A percentile compares a stretch with the other conserved stretches of the same genome.
These are phyloP conservation scores for Paelopatides confundens DNA, from an alignment of 53 echinoderm and acorn worm genomes.

Conservation along the genomic window DNA sequence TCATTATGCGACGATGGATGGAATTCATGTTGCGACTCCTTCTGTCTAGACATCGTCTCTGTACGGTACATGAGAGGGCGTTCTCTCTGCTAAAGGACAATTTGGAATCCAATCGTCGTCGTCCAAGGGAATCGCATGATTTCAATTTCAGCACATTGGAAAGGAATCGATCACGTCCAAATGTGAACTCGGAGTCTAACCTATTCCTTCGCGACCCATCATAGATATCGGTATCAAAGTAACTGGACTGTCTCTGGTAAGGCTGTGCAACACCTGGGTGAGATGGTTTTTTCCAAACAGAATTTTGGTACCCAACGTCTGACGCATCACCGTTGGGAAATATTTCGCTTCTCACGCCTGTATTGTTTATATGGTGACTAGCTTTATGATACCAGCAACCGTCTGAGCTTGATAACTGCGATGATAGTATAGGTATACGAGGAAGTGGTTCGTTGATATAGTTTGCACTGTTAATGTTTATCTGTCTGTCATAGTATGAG, in stretches of 20 bases:
- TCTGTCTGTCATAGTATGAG: not conserved
- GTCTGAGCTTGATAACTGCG: not conserved
- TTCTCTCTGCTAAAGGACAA: not conserved
- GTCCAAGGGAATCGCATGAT: not conserved
- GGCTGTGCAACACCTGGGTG: not conserved
- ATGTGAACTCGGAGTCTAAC: not conserved
- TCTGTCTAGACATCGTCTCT: not conserved
- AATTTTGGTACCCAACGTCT: not conserved
- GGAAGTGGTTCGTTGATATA: not conserved
- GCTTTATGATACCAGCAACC: not conserved
- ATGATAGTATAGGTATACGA: not conserved
- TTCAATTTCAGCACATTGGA: slow-evolving; percentile 2
- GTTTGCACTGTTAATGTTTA: not conserved
- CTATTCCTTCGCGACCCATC: not conserved
- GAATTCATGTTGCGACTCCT: not conserved
- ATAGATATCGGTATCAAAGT: not conserved
- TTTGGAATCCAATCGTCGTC: not conserved
- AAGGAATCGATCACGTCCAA: slow-evolving; percentile 3
- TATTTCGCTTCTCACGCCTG: not conserved
- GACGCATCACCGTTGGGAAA: not conserved
- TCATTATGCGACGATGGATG: not conserved
- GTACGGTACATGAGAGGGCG: not conserved
- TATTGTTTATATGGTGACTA: not conserved
- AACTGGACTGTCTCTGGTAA: not conserved
- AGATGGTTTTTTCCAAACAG: not conserved